phyloP scores from a whole-genome alignment of 2,113 vertebrate genomes.

The Dromaius novaehollandiae region DNA sequence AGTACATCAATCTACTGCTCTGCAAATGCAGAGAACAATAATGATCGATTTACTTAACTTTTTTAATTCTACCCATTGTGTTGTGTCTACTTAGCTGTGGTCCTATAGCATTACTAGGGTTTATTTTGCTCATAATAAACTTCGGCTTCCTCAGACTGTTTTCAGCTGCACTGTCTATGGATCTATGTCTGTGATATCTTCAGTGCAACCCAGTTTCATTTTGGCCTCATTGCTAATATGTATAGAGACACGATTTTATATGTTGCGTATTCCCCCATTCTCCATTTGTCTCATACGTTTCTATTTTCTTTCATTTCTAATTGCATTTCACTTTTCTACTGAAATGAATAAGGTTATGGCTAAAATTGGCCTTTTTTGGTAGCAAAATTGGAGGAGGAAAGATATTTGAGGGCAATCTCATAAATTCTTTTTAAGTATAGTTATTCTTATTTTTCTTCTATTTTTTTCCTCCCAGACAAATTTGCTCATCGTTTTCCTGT shows the following conservation, averaged over 20 bases:
- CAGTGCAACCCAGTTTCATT: neutral
- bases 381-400: neutral
- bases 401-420: neutral
- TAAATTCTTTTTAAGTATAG: neutral
- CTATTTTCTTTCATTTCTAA: neutral
- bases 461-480: conserved; percentile 24
- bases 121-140: neutral
- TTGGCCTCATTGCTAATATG: neutral
- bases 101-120: neutral
- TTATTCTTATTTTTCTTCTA: conserved; percentile 18
- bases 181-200: neutral
- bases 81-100: neutral
- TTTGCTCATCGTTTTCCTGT: conserved; percentile 46
- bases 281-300: neutral
- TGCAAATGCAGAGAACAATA: neutral
- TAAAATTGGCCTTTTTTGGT: neutral
- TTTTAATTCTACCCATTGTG: neutral
- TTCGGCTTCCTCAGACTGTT: neutral
- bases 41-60: neutral
- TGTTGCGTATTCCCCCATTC: neutral
- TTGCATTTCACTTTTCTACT: neutral
- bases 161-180: neutral
- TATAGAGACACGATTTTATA: neutral
- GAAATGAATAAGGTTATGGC: neutral
- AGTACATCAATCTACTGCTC: neutral